Evolutionary conservation across 2,797 vertebrate genomes (phyloP), one percentile per base, ranked within the genome.

Genomic region (Phyllotis vaccarum): DNA sequence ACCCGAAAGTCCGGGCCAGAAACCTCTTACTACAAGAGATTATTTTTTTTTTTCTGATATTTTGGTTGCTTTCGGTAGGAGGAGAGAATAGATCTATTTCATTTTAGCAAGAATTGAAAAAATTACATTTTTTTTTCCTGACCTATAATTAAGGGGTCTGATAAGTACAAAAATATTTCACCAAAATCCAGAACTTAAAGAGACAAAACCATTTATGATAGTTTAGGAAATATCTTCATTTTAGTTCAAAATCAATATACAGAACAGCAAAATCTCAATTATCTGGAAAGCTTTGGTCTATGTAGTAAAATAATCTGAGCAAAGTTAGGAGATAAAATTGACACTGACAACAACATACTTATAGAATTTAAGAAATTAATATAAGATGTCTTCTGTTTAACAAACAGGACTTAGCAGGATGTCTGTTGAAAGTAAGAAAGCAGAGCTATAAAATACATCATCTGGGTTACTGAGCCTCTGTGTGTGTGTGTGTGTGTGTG

Each of bases 251-350:
- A 22, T 34, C 17, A 58, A 66, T 5, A 86, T 12, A 34, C 16
- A 56, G 54, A 95, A 29, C 56, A 43, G 6, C 75, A 91, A 89
- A 93, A 83, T 3, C 16, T 74, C 54, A 83, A 86, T 17, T 92
- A 54, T 34, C n/a, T 90, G 22, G 40, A 92, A 70, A 68, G 86
- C 52, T 93, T 89, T 97, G 29, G 24, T 72, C 58, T 83, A 56
- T 19, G 8, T 4, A 24, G 66, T 31, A 58, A 34, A 66, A 66
- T 93, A 75, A 34, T 87, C 54, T 79, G 43, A 75, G 86, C 66
- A 11, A 19, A 11, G 43, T 54, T 94, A 37, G 64, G 68, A 66
- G 13, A 16, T 56, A 76, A 89, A 14, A 46, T 7, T 82, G 27
- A 64, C 43, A 56, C 62, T 68, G 31, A 27, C 2, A 60, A 31